Conservation (phyloP, 1,140 invertebrate genomes). For the Penaeus indicus region DNA sequence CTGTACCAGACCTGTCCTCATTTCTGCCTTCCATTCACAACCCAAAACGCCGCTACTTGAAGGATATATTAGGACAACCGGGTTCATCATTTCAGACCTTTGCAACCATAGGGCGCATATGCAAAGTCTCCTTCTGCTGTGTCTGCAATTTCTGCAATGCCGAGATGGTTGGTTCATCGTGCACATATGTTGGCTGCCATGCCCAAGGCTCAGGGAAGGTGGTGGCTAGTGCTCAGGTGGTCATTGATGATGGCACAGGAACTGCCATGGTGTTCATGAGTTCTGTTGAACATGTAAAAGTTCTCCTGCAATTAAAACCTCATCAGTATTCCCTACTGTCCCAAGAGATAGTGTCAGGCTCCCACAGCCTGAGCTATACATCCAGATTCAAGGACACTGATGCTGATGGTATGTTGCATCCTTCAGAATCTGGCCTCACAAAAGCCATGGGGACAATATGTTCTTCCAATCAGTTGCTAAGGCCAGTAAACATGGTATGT, state of each 20-base stretch:
- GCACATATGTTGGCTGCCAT: conserved; percentile 22
- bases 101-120: conserved; percentile 4
- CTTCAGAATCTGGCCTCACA: too few species aligned
- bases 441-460: too few species aligned
- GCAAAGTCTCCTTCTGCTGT: neutral
- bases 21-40: too few species aligned
- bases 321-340: neutral
- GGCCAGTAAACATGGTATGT: too few species aligned
- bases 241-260: conserved; percentile 29
- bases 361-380: neutral
- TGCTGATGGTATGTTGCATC: too few species aligned
- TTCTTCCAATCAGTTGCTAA: too few species aligned
- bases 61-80: too few species aligned
- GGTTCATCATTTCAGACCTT: conserved; percentile 13
- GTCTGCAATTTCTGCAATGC: neutral
- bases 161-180: neutral
- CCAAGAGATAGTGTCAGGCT: conserved; percentile 9
- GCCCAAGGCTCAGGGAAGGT: neutral
- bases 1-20: too few species aligned
- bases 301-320: conserved; percentile 12
- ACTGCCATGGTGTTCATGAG: conserved; percentile 7
- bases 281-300: conserved; percentile 19
- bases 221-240: conserved; percentile 1
- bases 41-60: too few species aligned
- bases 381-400: neutral